Conservation (phyloP, 2,888 invertebrate species). For the Carabus problematicus region DNA sequence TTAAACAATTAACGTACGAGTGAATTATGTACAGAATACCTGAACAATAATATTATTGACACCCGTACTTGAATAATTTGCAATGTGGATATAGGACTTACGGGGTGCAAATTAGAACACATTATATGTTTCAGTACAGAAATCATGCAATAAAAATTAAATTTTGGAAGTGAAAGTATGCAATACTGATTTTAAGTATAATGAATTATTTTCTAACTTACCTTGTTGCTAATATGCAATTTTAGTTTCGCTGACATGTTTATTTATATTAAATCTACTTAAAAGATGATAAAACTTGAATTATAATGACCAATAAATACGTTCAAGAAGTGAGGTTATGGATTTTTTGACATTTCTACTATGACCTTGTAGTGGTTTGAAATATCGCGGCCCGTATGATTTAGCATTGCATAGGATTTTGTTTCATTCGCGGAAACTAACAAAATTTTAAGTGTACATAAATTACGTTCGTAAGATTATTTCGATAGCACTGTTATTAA, state of each 20-base stretch:
- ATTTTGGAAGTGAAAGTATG: slow-evolving; percentile 4
- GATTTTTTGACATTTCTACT: slow-evolving; percentile 15
- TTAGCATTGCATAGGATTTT: not conserved
- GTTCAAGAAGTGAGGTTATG: slow-evolving; percentile 27
- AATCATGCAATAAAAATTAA: slow-evolving; percentile 19
- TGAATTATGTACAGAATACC: not conserved
- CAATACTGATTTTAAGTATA: not conserved
- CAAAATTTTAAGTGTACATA: not conserved
- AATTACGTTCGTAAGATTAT: not conserved
- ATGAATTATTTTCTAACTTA: slow-evolving; percentile 45
- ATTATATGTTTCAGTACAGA: not conserved
- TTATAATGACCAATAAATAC: not conserved
- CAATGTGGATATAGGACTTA: not conserved
- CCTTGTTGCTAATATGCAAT: slow-evolving; percentile 57
- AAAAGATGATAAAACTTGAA: not conserved
- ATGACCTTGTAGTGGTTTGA: not conserved
- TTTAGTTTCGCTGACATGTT: slow-evolving; percentile 57
- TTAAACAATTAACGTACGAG: not conserved
- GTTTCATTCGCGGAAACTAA: not conserved
- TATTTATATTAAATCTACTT: slow-evolving; percentile 16
- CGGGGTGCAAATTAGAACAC: not conserved
- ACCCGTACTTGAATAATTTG: not conserved
- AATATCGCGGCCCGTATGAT: not conserved
- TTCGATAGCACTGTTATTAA: not conserved
- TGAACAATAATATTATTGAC: not conserved